Base-by-base conservation (phyloP, 2,888 invertebrate species). In the Leucophenga montana region DNA sequence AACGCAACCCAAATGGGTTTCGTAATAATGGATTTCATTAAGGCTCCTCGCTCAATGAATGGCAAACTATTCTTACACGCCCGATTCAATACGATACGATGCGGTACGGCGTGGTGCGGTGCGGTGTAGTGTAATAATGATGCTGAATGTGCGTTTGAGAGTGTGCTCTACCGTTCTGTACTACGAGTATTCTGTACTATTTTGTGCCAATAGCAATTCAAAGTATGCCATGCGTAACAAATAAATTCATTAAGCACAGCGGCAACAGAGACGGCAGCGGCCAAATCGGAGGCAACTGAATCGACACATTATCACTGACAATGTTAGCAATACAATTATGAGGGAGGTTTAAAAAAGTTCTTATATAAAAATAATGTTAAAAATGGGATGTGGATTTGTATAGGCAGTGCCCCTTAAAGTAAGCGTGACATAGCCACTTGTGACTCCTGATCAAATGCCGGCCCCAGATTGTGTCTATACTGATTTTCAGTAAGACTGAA, bases 11-110 rank as follows among this genome's bases (percentile, higher is more conserved):
- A 77, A 85, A 82, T 85, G 84, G 78, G 75, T 83, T 82, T 76
- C 75, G 84, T 80, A 82, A 82, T 82, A 82, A 82, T 82, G 82
- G 85, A 82, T 82, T 82, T 82, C 85, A 82, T 82, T 82, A 85
- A 80, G 82, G 77, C 75, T 59, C 31, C 44, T 67, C 66, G n/a
- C 54, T 50, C 50, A 50, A 39, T 39, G 39, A 8, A 39, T 39
- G 11, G 39, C 39, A 39, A 50, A 50, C 50, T 50, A 50, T 50
- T n/a, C 50, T 39, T 39, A 39, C 50, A n/a, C 13, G 50, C 50
- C 56, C 27, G 27, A 20, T n/a, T 18, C 16, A 6, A n/a, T 20
- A 53, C 53, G 18, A 1, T 53, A n/a, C n/a, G 13, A 4, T 18
- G 13, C 16, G 16, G 53, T 53, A 9, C 53, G 16, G 16, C n/a